phyloP scores from a whole-genome alignment of 2,113 vertebrate species.

The Prionailurus bengalensis region DNA sequence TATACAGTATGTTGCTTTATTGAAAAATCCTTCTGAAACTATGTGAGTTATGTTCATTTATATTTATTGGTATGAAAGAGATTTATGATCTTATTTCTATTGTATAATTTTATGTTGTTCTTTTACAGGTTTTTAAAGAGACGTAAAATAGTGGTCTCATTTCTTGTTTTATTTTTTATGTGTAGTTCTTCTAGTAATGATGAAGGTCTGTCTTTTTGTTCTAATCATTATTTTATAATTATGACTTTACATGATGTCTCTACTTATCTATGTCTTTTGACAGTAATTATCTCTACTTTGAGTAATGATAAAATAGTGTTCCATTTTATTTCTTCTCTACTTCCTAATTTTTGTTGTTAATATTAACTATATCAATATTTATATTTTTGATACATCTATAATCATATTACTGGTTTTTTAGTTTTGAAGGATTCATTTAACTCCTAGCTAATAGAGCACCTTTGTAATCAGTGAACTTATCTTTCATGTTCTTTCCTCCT shows the following conservation, averaged over 20 bases:
- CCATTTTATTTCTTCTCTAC: conserved; percentile 14
- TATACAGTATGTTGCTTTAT: not conserved
- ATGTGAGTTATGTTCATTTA: not conserved
- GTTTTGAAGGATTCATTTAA: not conserved
- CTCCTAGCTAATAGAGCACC: not conserved
- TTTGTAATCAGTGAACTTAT: not conserved
- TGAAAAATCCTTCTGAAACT: not conserved
- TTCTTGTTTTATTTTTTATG: conserved; percentile 23
- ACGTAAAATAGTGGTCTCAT: not conserved
- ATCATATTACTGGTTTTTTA: not conserved
- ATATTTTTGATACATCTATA: not conserved
- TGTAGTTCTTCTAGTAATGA: not conserved
- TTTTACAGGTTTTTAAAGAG: conserved; percentile 2
- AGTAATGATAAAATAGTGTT: conserved; percentile 31
- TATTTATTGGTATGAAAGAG: not conserved
- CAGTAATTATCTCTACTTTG: not conserved
- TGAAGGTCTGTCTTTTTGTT: conserved; percentile 7
- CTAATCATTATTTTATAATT: conserved; percentile 49
- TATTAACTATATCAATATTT: conserved; percentile 25
- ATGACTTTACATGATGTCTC: not conserved
- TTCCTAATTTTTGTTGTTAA: conserved; percentile 9
- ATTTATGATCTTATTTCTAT: conserved; percentile 23
- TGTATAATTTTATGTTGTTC: not conserved
- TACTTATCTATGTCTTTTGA: conserved; percentile 52
- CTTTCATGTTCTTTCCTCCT: not conserved